Percentiles rank a stretch among this genome's conserved stretches.
Conservation (phyloP, 2,888 invertebrate genomes). For the Resseliella maxima region DNA sequence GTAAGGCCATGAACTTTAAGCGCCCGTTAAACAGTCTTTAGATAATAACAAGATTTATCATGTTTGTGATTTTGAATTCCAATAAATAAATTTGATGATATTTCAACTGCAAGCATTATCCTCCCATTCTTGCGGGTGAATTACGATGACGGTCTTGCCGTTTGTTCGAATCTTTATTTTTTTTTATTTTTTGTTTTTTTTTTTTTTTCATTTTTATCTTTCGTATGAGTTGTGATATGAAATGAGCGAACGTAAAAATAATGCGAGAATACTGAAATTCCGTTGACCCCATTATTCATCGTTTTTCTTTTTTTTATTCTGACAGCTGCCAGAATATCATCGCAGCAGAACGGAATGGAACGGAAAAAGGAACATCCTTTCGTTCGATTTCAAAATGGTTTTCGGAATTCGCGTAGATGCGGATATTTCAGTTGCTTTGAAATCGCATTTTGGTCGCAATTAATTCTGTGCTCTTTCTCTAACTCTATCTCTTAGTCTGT, state of each 20-base stretch:
- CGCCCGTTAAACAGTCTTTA: constrained; percentile 1
- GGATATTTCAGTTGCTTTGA: background rate
- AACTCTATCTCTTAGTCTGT: background rate
- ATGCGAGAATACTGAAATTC: background rate
- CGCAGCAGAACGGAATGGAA: constrained; percentile 30
- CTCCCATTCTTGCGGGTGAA: constrained; percentile 31
- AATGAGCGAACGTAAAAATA: background rate
- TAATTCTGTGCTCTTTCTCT: background rate
- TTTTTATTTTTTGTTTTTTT: background rate
- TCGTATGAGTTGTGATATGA: background rate
- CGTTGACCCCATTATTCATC: constrained; percentile 45
- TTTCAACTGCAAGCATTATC: background rate
- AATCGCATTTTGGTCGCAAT: constrained; percentile 28
- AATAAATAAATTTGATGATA: constrained; percentile 44
- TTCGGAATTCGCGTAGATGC: constrained; percentile 17
- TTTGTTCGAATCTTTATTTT: background rate
- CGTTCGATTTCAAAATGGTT: background rate
- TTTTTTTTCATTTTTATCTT: background rate
- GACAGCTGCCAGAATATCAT: constrained; percentile 51
- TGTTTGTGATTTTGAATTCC: constrained; percentile 45
- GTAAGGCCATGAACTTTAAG: background rate
- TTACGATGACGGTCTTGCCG: background rate
- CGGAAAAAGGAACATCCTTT: constrained; percentile 27
- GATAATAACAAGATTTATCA: constrained; percentile 28
- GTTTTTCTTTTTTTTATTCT: too few relatives aligned